phyloP scores from a whole-genome alignment of 1,140 invertebrate species.

The Drosophila pseudoobscura region DNA sequence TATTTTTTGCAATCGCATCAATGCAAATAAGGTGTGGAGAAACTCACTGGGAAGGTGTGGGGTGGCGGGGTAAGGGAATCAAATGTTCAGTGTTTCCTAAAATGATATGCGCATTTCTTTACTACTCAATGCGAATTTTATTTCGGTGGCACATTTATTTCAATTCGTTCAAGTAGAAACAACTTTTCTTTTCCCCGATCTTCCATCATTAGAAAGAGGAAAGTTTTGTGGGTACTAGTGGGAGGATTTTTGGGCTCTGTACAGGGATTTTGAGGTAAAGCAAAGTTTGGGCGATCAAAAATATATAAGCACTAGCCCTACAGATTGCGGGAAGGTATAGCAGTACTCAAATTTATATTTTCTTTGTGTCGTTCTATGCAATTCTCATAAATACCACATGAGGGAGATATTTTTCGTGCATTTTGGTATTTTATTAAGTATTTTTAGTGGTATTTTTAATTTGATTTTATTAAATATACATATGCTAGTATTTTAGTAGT shows the following conservation, averaged over 20 bases:
- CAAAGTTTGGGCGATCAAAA: too few relatives aligned
- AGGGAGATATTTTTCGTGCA: too few relatives aligned
- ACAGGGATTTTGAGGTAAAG: neutral
- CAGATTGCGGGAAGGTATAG: too few relatives aligned
- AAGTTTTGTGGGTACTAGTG: neutral
- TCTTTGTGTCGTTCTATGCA: too few relatives aligned
- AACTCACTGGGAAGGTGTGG: neutral
- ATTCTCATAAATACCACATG: too few relatives aligned
- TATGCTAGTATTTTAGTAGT: too few relatives aligned
- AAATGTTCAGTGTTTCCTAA: constrained; percentile 51
- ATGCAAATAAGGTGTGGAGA: constrained; percentile 72
- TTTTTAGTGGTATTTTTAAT: too few relatives aligned
- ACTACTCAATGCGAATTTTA: constrained; percentile 42
- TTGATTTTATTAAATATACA: too few relatives aligned
- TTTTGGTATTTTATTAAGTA: too few relatives aligned
- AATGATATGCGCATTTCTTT: constrained; percentile 66
- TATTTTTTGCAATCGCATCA: constrained; percentile 70
- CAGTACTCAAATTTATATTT: too few relatives aligned
- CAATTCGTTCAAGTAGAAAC: constrained; percentile 29
- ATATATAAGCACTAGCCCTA: too few relatives aligned
- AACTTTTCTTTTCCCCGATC: constrained; percentile 28
- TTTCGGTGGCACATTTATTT: constrained; percentile 44
- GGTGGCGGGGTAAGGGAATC: constrained; percentile 31
- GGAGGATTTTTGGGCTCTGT: too few relatives aligned
- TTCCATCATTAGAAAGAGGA: constrained; percentile 25